Conservation (phyloP, 2,888 invertebrate species). For the Hybos culiciformis region DNA sequence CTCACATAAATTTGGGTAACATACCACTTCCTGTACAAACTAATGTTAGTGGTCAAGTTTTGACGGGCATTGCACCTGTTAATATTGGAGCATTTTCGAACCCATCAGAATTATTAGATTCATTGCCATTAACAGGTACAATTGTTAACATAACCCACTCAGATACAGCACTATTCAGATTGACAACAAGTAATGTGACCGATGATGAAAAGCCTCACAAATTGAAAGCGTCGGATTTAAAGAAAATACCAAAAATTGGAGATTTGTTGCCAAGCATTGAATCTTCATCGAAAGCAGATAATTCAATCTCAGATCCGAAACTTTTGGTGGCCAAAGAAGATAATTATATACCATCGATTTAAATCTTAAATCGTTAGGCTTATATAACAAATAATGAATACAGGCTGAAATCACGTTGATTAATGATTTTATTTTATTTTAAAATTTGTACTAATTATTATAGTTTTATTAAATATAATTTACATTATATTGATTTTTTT, state of each 20-base stretch:
- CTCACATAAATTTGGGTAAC: slow-evolving; percentile 38
- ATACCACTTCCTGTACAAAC: slow-evolving; percentile 42
- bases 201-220: neutral
- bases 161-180: slow-evolving; percentile 31
- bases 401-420: too few relatives aligned
- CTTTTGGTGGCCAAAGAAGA: too few relatives aligned
- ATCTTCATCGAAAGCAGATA: too few relatives aligned
- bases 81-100: slow-evolving; percentile 36
- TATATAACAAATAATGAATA: too few relatives aligned
- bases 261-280: too few relatives aligned
- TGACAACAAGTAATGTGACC: slow-evolving; percentile 20
- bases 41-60: slow-evolving; percentile 39
- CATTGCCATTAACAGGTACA: slow-evolving; percentile 33
- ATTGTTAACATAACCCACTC: slow-evolving; percentile 35
- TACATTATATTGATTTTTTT: too few relatives aligned
- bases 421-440: too few relatives aligned
- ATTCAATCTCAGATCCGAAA: too few relatives aligned
- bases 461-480: too few relatives aligned
- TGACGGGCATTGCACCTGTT: slow-evolving; percentile 39
- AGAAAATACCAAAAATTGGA: neutral
- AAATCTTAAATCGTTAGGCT: too few relatives aligned
- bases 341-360: too few relatives aligned
- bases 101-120: slow-evolving; percentile 27
- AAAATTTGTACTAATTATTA: too few relatives aligned
- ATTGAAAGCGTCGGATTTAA: neutral